These are phyloP conservation scores for Lordiphosa fenestrarum DNA, from an alignment of 2,888 invertebrate species.

Conservation along the genomic window DNA sequence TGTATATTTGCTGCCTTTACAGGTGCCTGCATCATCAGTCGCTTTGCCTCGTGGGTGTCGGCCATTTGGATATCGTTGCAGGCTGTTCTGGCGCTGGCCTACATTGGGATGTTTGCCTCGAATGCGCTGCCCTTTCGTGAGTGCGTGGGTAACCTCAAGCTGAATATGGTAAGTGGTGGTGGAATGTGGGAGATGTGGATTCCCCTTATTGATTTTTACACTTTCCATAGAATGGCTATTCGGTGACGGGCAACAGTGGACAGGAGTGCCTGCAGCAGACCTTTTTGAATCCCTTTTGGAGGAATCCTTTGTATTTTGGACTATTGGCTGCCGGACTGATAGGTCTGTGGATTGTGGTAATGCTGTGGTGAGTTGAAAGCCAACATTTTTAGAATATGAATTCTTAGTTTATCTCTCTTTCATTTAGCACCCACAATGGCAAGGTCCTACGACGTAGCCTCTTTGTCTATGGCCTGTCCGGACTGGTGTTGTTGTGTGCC, in stretches of 20 bases:
- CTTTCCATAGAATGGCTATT: constrained; percentile 71
- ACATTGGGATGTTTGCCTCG: constrained; percentile 78
- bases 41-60: constrained; percentile 80
- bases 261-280: constrained; percentile 79
- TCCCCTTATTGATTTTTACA: not conserved
- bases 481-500: constrained; percentile 73
- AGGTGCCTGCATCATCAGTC: constrained; percentile 80
- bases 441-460: constrained; percentile 77
- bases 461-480: constrained; percentile 76
- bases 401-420: not conserved
- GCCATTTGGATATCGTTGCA: constrained; percentile 80
- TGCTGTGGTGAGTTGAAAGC: constrained; percentile 75
- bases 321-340: constrained; percentile 78
- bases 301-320: constrained; percentile 79
- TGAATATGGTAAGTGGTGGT: constrained; percentile 64
- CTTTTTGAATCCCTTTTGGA: constrained; percentile 80
- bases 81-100: constrained; percentile 78
- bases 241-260: constrained; percentile 73
- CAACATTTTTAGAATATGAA: not conserved
- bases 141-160: constrained; percentile 76
- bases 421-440: constrained; percentile 78
- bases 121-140: constrained; percentile 79
- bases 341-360: constrained; percentile 79
- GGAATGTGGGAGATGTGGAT: not conserved
- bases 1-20: constrained; percentile 1